phyloP scores from a whole-genome alignment of 2,888 invertebrate species.

The Erebia epiphron region DNA sequence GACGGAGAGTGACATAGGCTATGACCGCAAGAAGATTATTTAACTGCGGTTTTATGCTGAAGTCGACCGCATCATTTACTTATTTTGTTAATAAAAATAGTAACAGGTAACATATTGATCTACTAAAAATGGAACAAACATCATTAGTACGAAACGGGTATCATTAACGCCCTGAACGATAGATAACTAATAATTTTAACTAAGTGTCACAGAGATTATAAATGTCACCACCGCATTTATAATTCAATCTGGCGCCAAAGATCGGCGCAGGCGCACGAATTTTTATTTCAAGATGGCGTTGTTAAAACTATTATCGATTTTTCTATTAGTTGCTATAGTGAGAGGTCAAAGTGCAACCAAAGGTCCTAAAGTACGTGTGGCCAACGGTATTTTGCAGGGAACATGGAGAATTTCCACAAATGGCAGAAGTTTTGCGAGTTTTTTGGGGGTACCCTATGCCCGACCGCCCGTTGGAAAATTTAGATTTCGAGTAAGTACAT shows the following conservation, averaged over 20 bases:
- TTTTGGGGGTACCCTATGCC: conserved; percentile 87
- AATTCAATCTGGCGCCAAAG: conserved; percentile 1
- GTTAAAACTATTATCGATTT: conserved; percentile 51
- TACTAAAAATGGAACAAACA: too few relatives aligned
- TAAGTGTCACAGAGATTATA: conserved; percentile 1
- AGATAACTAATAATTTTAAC: too few relatives aligned
- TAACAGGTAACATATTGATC: too few relatives aligned
- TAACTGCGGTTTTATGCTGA: too few relatives aligned
- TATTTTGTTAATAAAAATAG: too few relatives aligned
- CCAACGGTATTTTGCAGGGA: conserved; percentile 65
- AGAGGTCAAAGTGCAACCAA: conserved; percentile 49
- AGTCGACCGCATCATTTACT: too few relatives aligned
- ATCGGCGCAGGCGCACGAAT: conserved; percentile 49
- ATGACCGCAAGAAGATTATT: too few relatives aligned
- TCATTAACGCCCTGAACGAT: too few relatives aligned
- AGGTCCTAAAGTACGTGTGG: conserved; percentile 60
- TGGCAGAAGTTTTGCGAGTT: conserved; percentile 80
- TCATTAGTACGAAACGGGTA: too few relatives aligned
- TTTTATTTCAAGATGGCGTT: conserved; percentile 47
- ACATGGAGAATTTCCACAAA: conserved; percentile 67
- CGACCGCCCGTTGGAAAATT: conserved; percentile 85
- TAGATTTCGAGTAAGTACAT: conserved; percentile 83
- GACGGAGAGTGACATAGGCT: too few relatives aligned
- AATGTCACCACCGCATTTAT: neutral
- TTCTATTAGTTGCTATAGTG: conserved; percentile 45